These are phyloP conservation scores for Atethmia centrago DNA, from an alignment of 2,888 invertebrate species.

Conservation along the genomic window DNA sequence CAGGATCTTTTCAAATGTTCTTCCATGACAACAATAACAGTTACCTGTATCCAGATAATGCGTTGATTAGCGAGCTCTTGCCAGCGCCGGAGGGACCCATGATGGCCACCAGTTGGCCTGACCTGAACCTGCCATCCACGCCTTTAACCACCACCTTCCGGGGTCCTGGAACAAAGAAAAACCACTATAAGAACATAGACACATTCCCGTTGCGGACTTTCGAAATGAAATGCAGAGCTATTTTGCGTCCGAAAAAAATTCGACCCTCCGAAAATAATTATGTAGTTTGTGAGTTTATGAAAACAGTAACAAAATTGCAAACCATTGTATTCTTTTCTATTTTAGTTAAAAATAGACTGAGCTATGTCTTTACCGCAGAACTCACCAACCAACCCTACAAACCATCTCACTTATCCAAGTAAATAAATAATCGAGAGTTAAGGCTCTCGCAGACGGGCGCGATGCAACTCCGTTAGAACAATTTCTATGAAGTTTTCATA, in stretches of 20 bases:
- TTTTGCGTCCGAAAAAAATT: background rate
- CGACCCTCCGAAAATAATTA: background rate
- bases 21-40: background rate
- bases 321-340: background rate
- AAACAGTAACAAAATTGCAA: background rate
- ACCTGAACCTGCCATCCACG: slow-evolving; percentile 91
- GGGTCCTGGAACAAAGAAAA: slow-evolving; percentile 83
- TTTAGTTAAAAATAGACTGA: background rate
- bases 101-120: slow-evolving; percentile 92
- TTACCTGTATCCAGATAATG: slow-evolving; percentile 94
- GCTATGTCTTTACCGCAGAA: too few species aligned
- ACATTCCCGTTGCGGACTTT: background rate
- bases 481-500: too few species aligned
- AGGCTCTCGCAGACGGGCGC: too few species aligned
- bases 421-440: background rate
- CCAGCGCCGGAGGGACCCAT: slow-evolving; percentile 94
- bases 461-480: too few species aligned
- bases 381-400: background rate
- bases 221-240: too few species aligned
- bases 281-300: background rate
- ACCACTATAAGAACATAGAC: background rate
- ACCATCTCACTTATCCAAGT: too few species aligned
- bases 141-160: slow-evolving; percentile 91
- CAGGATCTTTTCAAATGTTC: background rate
- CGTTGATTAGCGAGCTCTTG: slow-evolving; percentile 94